These are phyloP conservation scores for Saguinus midas DNA, from an alignment of 2,113 vertebrate species.

Conservation along the genomic window DNA sequence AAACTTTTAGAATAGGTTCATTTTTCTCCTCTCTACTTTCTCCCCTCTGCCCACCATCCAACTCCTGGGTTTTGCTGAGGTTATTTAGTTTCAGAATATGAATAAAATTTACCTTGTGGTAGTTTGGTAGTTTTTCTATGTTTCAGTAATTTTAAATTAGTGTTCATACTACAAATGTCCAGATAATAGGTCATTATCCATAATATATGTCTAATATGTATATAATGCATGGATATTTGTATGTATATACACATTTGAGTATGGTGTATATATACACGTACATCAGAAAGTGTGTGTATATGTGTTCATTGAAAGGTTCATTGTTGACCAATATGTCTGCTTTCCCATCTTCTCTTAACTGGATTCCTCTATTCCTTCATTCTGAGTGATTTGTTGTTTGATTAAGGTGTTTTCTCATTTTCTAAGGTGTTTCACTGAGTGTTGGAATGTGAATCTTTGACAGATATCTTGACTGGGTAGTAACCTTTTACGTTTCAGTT, in stretches of 20 bases:
- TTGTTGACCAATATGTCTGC: background rate
- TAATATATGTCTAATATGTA: background rate
- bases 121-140: background rate
- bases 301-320: background rate
- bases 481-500: background rate
- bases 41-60: background rate
- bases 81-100: background rate
- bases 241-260: background rate
- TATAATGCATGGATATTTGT: background rate
- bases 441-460: background rate
- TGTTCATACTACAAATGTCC: background rate
- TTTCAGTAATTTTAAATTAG: background rate
- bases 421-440: background rate
- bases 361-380: background rate
- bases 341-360: background rate
- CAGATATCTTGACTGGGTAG: background rate
- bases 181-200: background rate
- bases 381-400: background rate
- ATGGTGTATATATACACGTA: background rate
- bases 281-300: background rate
- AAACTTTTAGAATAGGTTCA: background rate
- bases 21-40: background rate
- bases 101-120: background rate
- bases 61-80: background rate
- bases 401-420: background rate